Evolutionary conservation across 2,888 invertebrate species (phyloP), one percentile per base, ranked within the genome.

Genomic region (Podotricha telesiphe): DNA sequence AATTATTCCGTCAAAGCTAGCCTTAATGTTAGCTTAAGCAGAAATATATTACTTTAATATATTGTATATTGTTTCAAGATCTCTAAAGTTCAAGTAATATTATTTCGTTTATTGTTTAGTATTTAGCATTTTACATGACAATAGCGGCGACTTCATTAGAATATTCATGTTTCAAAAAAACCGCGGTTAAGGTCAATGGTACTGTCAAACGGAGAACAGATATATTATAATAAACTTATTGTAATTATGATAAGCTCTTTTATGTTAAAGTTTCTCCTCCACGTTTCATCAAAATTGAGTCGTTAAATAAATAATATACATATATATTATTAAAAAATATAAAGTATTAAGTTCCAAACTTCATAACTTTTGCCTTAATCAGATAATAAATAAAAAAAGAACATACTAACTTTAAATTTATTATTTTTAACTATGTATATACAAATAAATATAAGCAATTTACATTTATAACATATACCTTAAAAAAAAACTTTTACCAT

Each of bases 151-250:
- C 19, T 45, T 34, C 20, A 62, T 67, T 67, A 47, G 53, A 66
- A 66, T 68, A 62, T 62, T 68, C 65, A 48, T 55, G 45, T 62
- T 67, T 67, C 7, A 28, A 59, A 61, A 45, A 47, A 68, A 42
- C 10, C 50, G 37, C 42, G 17, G 50, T 15, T 66, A 47, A 45
- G 19, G 34, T 62, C 62, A 67, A 47, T 64, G 63, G 42, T 64
- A 64, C 34, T 53, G 45, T 47, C 51, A 51, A 40, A 22, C n/a
- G 4, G 20, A 20, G n/a, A 34, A 22, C 11, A 40, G 13, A 8
- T 61, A 61, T 40, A 56, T 7, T 28, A 17, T 34, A 28, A 42
- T 5, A 19, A 10, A 20, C 22, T 6, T 55, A 34, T 55, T 28
- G 15, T n/a, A 53, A 28, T 20, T 22, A 51, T 51, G 20, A 7